phyloP scores from a whole-genome alignment of 2,888 invertebrate species.

The Criorhina ranunculi region DNA sequence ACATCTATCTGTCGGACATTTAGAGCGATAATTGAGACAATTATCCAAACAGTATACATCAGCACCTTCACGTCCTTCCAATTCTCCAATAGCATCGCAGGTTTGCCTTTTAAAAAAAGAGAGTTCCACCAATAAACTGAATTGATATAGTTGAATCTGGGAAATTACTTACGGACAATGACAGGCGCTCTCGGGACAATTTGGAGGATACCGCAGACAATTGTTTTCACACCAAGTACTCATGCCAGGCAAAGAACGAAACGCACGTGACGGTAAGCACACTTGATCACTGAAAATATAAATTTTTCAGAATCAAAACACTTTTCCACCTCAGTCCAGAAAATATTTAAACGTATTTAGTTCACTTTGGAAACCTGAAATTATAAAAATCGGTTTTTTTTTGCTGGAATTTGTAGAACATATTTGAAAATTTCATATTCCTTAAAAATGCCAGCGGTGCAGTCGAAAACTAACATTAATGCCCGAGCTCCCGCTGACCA shows the following conservation, averaged over 20 bases:
- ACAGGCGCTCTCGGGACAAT: conserved; percentile 91
- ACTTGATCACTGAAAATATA: conserved; percentile 89
- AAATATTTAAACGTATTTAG: background rate
- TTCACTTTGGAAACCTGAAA: conserved; percentile 40
- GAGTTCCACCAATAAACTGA: background rate
- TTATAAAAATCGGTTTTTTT: conserved; percentile 25
- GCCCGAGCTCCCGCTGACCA: conserved; percentile 1
- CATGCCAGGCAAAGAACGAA: conserved; percentile 90
- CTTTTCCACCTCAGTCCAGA: background rate
- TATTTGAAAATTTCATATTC: conserved; percentile 11
- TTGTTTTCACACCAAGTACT: conserved; percentile 93
- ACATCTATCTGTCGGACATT: conserved; percentile 90
- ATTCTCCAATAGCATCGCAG: conserved; percentile 93
- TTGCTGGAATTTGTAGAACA: conserved; percentile 7
- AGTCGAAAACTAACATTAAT: conserved; percentile 36
- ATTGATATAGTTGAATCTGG: no score
- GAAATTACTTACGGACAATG: conserved; percentile 91
- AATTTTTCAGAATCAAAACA: conserved; percentile 20
- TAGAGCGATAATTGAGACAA: conserved; percentile 91
- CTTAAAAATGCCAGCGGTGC: conserved; percentile 51
- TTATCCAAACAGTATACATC: conserved; percentile 94
- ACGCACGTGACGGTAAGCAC: conserved; percentile 89
- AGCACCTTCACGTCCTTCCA: conserved; percentile 90
- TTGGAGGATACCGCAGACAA: conserved; percentile 94
- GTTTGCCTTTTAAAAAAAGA: conserved; percentile 87